phyloP scores from a whole-genome alignment of 2,888 invertebrate genomes.

The Labia minor region DNA sequence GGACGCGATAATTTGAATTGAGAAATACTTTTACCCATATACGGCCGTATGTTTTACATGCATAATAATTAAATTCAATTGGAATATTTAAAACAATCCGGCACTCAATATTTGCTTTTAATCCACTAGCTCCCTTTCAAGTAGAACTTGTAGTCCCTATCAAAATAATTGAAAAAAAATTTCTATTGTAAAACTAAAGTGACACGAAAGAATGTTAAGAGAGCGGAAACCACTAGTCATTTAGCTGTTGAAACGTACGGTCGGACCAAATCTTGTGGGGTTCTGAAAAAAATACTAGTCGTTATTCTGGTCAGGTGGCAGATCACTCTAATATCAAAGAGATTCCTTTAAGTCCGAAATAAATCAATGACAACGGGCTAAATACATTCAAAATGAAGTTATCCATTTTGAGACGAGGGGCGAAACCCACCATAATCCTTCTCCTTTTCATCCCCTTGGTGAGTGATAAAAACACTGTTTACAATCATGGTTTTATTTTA shows the following conservation, averaged over 20 bases:
- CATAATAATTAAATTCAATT: background rate
- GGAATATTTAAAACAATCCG: background rate
- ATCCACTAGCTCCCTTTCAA: background rate
- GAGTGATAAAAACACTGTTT: background rate
- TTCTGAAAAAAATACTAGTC: background rate
- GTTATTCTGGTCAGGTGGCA: background rate
- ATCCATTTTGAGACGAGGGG: background rate
- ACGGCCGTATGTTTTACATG: background rate
- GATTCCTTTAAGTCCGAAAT: background rate
- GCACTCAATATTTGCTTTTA: background rate
- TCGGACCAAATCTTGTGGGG: background rate
- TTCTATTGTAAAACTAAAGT: background rate
- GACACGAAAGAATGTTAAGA: background rate
- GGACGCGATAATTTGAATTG: background rate
- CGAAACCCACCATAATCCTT: background rate
- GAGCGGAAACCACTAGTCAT: too few relatives aligned
- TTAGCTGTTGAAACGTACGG: background rate
- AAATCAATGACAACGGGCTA: background rate
- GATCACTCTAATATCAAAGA: background rate
- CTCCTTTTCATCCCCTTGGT: background rate
- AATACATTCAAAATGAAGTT: background rate
- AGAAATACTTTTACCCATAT: background rate
- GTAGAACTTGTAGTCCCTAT: background rate
- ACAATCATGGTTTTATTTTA: background rate
- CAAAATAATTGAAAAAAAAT: background rate